Conservation (phyloP, 2,888 invertebrate genomes). For the Germaria angustata region DNA sequence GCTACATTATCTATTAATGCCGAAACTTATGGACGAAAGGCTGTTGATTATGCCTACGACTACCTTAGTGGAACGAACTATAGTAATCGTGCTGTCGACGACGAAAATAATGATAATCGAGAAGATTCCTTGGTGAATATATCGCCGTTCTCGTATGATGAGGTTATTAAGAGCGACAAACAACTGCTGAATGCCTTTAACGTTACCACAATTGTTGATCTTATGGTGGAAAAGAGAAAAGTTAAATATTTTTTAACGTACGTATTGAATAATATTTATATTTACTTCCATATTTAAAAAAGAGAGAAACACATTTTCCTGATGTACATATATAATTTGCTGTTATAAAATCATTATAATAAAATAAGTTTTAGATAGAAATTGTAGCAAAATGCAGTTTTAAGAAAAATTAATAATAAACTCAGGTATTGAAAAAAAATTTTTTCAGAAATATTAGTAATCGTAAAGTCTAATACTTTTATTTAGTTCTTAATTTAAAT, state of each 20-base stretch:
- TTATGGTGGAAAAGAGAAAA: constrained; percentile 92
- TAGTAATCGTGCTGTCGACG: constrained; percentile 66
- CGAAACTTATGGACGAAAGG: constrained; percentile 87
- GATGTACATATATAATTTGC: too few species aligned
- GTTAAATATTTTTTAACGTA: constrained; percentile 90
- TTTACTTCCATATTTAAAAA: not conserved
- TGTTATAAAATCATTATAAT: too few species aligned
- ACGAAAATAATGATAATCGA: constrained; percentile 76
- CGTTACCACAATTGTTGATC: constrained; percentile 87
- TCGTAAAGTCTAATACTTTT: too few species aligned
- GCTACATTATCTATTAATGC: constrained; percentile 87
- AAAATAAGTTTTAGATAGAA: too few species aligned
- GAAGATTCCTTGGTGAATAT: constrained; percentile 75
- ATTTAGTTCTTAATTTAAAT: too few species aligned
- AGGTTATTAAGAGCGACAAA: constrained; percentile 82
- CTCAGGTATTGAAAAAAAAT: too few species aligned
- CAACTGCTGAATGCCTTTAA: constrained; percentile 85
- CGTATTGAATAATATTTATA: constrained; percentile 75
- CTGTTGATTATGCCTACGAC: constrained; percentile 81
- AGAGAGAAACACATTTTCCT: too few species aligned
- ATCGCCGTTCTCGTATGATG: constrained; percentile 76
- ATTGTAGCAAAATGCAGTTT: too few species aligned
- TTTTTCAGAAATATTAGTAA: too few species aligned
- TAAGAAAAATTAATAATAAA: too few species aligned
- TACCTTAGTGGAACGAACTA: constrained; percentile 72